Conservation (phyloP, 2,888 invertebrate species). For the Drosophila tanythrix region DNA sequence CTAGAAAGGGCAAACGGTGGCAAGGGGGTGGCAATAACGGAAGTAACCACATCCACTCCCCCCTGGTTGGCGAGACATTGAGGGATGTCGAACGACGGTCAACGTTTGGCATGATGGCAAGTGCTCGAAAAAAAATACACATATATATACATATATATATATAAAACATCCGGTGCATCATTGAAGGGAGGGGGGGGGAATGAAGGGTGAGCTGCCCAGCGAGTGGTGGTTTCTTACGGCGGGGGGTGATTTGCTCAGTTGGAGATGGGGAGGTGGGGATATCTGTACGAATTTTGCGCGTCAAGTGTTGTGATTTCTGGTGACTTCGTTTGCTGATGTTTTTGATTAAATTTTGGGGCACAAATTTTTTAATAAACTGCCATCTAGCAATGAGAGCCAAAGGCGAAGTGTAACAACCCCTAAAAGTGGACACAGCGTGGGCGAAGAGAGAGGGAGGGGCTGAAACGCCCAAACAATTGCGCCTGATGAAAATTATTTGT, state of each 20-base stretch:
- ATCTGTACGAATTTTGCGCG: slow-evolving; percentile 12
- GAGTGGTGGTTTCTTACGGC: neutral
- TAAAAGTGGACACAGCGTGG: slow-evolving; percentile 1
- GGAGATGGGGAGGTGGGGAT: neutral
- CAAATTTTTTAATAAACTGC: slow-evolving; percentile 79
- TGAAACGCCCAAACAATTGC: slow-evolving; percentile 59
- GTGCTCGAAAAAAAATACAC: slow-evolving; percentile 20
- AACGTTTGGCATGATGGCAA: slow-evolving; percentile 29
- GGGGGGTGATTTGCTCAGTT: neutral
- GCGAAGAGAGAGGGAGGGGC: neutral
- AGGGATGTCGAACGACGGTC: slow-evolving; percentile 49
- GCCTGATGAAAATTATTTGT: slow-evolving; percentile 69
- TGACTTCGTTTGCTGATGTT: slow-evolving; percentile 54
- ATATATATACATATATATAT: slow-evolving; percentile 11
- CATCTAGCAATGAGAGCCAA: slow-evolving; percentile 58
- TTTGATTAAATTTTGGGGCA: slow-evolving; percentile 74
- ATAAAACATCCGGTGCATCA: slow-evolving; percentile 45
- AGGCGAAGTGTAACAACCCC: slow-evolving; percentile 21
- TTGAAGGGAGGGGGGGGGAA: neutral
- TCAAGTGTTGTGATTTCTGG: slow-evolving; percentile 69
- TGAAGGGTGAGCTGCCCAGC: slow-evolving; percentile 5
- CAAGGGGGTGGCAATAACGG: slow-evolving; percentile 33
- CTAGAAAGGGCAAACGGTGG: slow-evolving; percentile 47
- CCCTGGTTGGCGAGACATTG: slow-evolving; percentile 33
- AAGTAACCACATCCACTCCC: slow-evolving; percentile 28